Conservation (phyloP, 2,888 invertebrate species). For the Congeria kusceri region DNA sequence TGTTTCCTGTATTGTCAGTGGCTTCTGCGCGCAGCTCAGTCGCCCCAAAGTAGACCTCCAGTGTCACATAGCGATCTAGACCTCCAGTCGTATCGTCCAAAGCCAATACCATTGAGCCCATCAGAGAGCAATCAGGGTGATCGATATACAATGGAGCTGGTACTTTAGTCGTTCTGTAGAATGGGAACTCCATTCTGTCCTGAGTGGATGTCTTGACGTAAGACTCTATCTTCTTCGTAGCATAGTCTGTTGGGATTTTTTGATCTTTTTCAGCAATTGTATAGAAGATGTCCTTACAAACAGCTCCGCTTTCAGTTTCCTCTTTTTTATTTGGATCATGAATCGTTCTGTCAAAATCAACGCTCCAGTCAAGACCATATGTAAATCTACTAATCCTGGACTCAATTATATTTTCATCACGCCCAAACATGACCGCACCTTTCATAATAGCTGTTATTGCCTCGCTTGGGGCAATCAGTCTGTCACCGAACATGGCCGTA, state of each 20-base stretch:
- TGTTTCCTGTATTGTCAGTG: slow-evolving; percentile 25
- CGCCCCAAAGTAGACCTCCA: slow-evolving; percentile 27
- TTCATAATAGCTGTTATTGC: slow-evolving; percentile 42
- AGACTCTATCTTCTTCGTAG: slow-evolving; percentile 33
- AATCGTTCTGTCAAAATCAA: slow-evolving; percentile 34
- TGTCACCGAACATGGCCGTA: slow-evolving; percentile 18
- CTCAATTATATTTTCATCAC: slow-evolving; percentile 41
- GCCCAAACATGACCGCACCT: slow-evolving; percentile 47
- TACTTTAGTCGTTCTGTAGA: slow-evolving; percentile 37
- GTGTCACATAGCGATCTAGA: slow-evolving; percentile 14
- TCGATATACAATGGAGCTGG: slow-evolving; percentile 32
- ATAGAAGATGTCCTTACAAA: slow-evolving; percentile 49
- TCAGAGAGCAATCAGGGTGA: slow-evolving; percentile 32
- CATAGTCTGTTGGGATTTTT: slow-evolving; percentile 1
- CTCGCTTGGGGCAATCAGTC: slow-evolving; percentile 34
- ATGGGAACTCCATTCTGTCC: slow-evolving; percentile 40
- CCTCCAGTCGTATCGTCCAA: not conserved
- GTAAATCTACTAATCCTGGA: slow-evolving; percentile 38
- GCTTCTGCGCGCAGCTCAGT: slow-evolving; percentile 47
- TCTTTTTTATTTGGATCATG: slow-evolving; percentile 32
- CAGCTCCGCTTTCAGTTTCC: slow-evolving; percentile 33
- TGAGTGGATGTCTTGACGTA: slow-evolving; percentile 33
- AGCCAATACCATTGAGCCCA: slow-evolving; percentile 36
- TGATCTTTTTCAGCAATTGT: slow-evolving; percentile 31
- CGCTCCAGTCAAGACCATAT: slow-evolving; percentile 57